Base-by-base conservation (phyloP, 2,888 invertebrate genomes). In the Amphimallon solstitiale region DNA sequence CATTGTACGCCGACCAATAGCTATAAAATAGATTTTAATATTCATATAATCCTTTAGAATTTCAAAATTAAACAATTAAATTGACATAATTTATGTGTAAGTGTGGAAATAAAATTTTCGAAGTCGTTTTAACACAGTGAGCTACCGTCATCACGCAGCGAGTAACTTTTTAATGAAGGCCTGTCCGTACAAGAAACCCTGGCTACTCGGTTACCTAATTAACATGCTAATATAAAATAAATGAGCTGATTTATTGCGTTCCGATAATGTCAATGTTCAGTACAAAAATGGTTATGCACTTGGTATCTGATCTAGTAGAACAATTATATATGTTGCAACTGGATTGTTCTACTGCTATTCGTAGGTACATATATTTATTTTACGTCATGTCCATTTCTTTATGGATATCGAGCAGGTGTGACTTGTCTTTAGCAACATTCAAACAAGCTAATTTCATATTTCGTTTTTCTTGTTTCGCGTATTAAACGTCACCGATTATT, bases 171-270 rank as follows among this genome's bases (percentile, higher is more conserved):
- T 71, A 70, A 71, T 64, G 67, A 67, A 67, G 62, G 49, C 61
- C 6, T 46, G 7, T 21, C 19, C 52, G 29, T 29, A 29, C 29
- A 29, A 29, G 29, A 29, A 29, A 29, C 29, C 29, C 29, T 5
- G 29, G 45, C 61, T 65, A 67, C 65, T 65, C 67, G 61, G 46
- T 68, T 67, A 68, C 66, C 67, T 70, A 71, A 71, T 70, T 70
- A 71, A 68, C 71, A 71, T 71, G 66, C 71, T 68, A 71, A 69
- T 71, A 65, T 68, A 71, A 71, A 66, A 69, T 70, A 69, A 68
- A 70, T 62, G 69, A 69, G 67, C 54, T 69, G 69, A 69, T 69
- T 69, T 69, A 69, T 67, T 37, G 67, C 56, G 56, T 40, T 54
- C 64, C 45, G 69, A 69, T 69, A 69, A 65, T 69, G 69, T 69